phyloP scores from a whole-genome alignment of 1,140 invertebrate species.

The Macrosteles quadrilineatus region DNA sequence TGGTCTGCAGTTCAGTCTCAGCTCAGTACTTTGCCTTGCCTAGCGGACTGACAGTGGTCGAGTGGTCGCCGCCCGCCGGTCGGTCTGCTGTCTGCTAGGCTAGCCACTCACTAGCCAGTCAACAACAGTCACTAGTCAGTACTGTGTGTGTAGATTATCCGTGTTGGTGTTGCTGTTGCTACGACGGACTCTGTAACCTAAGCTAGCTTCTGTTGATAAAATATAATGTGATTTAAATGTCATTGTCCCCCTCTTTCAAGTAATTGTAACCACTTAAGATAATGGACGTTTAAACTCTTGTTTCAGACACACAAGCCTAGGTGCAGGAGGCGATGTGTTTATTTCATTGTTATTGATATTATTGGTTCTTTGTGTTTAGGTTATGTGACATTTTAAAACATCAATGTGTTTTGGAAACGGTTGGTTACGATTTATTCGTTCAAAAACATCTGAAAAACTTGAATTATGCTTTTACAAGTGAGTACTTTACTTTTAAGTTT shows the following conservation, averaged over 20 bases:
- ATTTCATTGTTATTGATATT: background rate
- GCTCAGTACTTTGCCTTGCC: too few species aligned
- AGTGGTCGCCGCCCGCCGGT: too few species aligned
- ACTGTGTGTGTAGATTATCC: too few species aligned
- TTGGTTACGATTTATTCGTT: slow-evolving; percentile 6
- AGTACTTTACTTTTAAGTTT: background rate
- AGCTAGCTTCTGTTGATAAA: too few species aligned
- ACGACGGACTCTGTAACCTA: too few species aligned
- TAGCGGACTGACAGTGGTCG: too few species aligned
- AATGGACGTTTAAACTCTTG: slow-evolving; percentile 2
- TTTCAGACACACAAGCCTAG: background rate
- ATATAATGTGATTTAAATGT: too few species aligned
- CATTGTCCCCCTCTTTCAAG: background rate
- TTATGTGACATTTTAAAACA: background rate
- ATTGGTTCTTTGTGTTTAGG: background rate
- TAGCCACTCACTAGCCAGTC: too few species aligned
- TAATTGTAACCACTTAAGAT: slow-evolving; percentile 18
- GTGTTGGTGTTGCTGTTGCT: too few species aligned
- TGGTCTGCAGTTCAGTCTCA: too few species aligned
- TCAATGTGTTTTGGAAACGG: background rate
- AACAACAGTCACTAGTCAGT: too few species aligned
- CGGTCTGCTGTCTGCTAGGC: too few species aligned
- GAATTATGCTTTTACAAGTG: slow-evolving; percentile 8
- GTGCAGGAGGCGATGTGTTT: background rate
- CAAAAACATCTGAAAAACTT: background rate